Base-by-base conservation (phyloP, 2,888 invertebrate species). In the Schizotus pectinicornis region DNA sequence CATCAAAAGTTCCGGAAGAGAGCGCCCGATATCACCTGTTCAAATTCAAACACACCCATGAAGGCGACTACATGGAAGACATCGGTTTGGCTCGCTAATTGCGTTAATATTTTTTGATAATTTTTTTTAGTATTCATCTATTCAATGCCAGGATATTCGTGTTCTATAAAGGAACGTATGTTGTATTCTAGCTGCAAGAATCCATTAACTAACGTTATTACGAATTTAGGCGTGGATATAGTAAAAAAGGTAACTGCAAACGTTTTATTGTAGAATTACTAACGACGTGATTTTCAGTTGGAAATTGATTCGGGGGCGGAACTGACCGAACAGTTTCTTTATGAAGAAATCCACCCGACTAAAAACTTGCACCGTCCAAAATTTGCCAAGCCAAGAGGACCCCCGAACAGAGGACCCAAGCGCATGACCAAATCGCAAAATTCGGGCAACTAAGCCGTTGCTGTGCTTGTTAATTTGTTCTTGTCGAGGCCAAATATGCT, bases 101-200 rank as follows among this genome's bases (percentile, higher is more conserved):
- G 56, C 49, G 14, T 55, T 42, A 31, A 22, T 12, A 14, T 3
- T 37, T 34, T 3, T 47, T 7, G 3, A 11, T 7, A 12, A 53
- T 49, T 49, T 36, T 63, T 84, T 84, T 52, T 82, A 94, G 94
- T 99, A 60, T 99, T 99, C 80, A 93, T 99, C 74, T 99, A 99
- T 81, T 96, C 98, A 6, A 96, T 99, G 93, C 98, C 99, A 2
- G 97, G 98, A 3, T 97, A 96, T 79, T 90, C 85, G 61, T 96
- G 95, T 79, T 90, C 95, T 62, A 95, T 99, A 70, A 98, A 95
- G 75, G 98, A 99, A 78, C 85, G 98, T 68, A 99, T 99, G 99
- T 83, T 99, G 77, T 99, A 98, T 80, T 98, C 98, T 0, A 97
- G 97, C 73, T 98, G 98, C 81, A 98, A 98, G 80, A 92, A 89